A percentile compares a stretch with the other conserved stretches of the same genome.
These are phyloP conservation scores for Sweltsa coloradensis DNA, from an alignment of 1,140 invertebrate genomes.

Conservation along the genomic window DNA sequence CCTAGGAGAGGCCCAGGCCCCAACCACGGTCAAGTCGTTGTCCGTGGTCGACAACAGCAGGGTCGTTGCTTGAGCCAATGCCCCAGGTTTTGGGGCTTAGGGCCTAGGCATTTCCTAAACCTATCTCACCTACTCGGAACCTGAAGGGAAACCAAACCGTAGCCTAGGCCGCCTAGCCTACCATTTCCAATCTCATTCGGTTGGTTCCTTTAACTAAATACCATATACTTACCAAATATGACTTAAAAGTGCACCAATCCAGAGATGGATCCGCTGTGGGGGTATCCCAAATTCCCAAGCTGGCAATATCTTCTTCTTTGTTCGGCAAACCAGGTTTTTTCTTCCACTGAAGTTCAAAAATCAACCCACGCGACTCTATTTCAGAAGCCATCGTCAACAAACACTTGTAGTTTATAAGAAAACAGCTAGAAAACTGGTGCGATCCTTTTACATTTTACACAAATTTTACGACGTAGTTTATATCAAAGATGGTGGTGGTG, in stretches of 20 bases:
- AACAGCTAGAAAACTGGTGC: too few species aligned
- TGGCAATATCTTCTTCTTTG: constrained; percentile 23
- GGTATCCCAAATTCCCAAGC: constrained; percentile 28
- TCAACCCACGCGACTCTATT: constrained; percentile 21
- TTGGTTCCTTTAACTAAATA: constrained; percentile 24
- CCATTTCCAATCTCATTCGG: constrained; percentile 23
- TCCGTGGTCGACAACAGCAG: too few species aligned
- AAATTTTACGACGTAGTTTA: too few species aligned
- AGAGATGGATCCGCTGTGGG: constrained; percentile 25
- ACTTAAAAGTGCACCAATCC: constrained; percentile 28
- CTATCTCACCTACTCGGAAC: not conserved
- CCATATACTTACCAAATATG: constrained; percentile 26
- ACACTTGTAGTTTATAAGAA: too few species aligned
- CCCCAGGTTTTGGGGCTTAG: too few species aligned
- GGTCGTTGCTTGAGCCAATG: too few species aligned
- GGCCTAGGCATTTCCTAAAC: not conserved
- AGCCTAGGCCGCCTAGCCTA: too few species aligned
- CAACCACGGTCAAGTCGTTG: too few species aligned
- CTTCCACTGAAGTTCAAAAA: constrained; percentile 29
- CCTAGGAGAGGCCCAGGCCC: too few species aligned
- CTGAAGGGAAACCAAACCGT: not conserved
- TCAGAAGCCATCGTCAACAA: constrained; percentile 1
- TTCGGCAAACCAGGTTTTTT: constrained; percentile 17
- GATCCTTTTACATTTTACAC: too few species aligned
- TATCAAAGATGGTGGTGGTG: too few species aligned